Evolutionary conservation across 2,888 invertebrate species (phyloP), one percentile per base, ranked within the genome.

Genomic region (Heliconius erato): DNA sequence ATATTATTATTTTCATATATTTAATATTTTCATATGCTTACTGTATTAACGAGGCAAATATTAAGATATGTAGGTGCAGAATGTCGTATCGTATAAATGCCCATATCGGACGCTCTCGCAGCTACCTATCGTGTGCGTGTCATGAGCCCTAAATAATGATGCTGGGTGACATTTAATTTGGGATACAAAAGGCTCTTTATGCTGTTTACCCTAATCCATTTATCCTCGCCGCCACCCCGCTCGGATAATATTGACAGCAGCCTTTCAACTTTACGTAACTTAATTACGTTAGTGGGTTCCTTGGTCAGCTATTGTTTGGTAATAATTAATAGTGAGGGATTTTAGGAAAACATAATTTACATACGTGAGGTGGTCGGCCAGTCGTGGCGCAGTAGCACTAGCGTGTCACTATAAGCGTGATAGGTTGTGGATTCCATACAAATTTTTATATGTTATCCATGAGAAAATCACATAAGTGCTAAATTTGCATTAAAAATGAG

Each of bases 111-210:
- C 88, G 88, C 91, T 67, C 35, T 63, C 90, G 91, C 89, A 90
- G 91, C 90, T 90, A 90, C 85, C 89, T 90, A 92, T 92, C 91
- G 92, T 90, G 91, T 91, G 92, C 91, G 92, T 92, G 94, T 94
- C 94, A 93, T 90, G 88, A 87, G 91, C 88, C 87, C 92, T 95
- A 94, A 95, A 94, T 95, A 95, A 95, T 95, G 95, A 95, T 93
- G 90, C 89, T 89, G 93, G 92, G 91, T 95, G 95, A 95, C 95
- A 91, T 95, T 95, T 95, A 94, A 95, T 95, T 95, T 95, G 88
- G 92, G 93, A 94, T 95, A 95, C 95, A 95, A 95, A 95, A 94
- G 94, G 91, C 93, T 94, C 92, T 94, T 94, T 94, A 95, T 93
- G 91, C 94, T 94, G 93, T 94, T 95, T 94, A 94, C 94, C 93